These are phyloP conservation scores for Cantharis flavilabris DNA, from an alignment of 2,888 invertebrate genomes.

Conservation along the genomic window DNA sequence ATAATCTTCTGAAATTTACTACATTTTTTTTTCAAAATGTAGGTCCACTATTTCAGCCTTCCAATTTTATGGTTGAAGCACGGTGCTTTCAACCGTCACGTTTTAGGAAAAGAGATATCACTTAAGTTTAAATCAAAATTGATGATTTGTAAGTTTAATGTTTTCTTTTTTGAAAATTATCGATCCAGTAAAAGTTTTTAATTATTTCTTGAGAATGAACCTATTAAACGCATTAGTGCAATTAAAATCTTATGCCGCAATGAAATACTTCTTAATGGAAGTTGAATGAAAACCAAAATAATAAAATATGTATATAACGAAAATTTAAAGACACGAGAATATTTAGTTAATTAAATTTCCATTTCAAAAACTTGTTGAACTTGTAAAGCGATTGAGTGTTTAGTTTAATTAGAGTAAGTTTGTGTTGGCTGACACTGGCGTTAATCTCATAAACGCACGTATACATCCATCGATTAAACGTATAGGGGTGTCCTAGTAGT, in stretches of 20 bases:
- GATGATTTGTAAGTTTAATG: background rate
- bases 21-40: background rate
- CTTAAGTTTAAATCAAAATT: background rate
- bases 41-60: background rate
- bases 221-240: background rate
- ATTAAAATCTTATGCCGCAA: background rate
- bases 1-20: background rate
- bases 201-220: background rate
- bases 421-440: conserved; percentile 9
- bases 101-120: background rate
- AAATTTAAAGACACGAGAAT: background rate
- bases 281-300: background rate
- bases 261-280: background rate
- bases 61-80: background rate
- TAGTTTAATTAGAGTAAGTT: conserved; percentile 8
- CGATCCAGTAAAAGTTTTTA: background rate
- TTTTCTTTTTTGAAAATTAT: background rate
- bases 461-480: conserved; percentile 12
- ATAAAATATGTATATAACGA: background rate
- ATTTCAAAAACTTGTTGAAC: conserved; percentile 1
- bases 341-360: background rate
- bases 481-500: background rate
- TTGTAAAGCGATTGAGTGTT: conserved; percentile 2
- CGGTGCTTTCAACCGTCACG: background rate
- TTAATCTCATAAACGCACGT: conserved; percentile 8